Percentiles rank a stretch among this genome's conserved stretches.
Conservation (phyloP, 2,888 invertebrate genomes). For the Apamea anceps region DNA sequence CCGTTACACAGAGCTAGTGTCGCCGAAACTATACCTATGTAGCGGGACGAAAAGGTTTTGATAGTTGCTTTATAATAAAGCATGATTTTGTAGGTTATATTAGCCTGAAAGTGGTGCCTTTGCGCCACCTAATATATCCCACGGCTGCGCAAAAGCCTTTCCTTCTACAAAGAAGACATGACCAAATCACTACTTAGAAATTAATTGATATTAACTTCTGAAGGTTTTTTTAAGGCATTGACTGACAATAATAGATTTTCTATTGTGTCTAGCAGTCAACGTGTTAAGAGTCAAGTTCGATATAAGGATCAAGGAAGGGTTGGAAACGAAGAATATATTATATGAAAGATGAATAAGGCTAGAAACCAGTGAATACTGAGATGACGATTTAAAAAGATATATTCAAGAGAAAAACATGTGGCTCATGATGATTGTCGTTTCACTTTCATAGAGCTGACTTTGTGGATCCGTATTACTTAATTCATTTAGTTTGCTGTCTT, state of each 20-base stretch:
- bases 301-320: too few species aligned
- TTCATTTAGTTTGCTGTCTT: background rate
- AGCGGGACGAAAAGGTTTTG: slow-evolving; percentile 63
- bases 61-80: slow-evolving; percentile 62
- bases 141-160: too few species aligned
- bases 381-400: background rate
- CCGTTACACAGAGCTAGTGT: slow-evolving; percentile 81
- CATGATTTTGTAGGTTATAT: background rate
- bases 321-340: background rate
- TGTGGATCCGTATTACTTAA: too few species aligned
- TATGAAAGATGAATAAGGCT: too few species aligned
- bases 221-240: too few species aligned
- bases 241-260: too few species aligned
- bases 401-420: background rate
- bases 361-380: background rate
- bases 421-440: background rate
- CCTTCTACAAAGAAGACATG: too few species aligned
- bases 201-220: too few species aligned
- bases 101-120: background rate
- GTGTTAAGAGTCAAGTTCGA: too few species aligned
- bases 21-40: slow-evolving; percentile 75
- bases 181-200: too few species aligned
- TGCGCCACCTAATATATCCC: too few species aligned
- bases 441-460: background rate
- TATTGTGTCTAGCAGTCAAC: too few species aligned